Evolutionary conservation across 35 echinoderm and acorn worm genomes (phyloP).

Genomic region (Holothuria glaberrima): DNA sequence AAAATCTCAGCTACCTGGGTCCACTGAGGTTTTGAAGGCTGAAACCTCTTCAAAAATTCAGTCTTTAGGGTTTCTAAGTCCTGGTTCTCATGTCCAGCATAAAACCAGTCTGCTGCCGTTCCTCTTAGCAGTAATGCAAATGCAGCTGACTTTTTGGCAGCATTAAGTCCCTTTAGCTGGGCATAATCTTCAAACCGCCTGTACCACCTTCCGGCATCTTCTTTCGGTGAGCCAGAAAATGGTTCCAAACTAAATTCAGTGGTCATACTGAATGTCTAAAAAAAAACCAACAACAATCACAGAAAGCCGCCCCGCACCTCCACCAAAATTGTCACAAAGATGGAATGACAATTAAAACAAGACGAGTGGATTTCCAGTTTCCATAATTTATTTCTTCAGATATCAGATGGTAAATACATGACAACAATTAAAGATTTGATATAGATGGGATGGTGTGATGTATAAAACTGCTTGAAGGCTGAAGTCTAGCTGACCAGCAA

Average conservation of each 20-base stretch:
- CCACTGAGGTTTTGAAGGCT: too few relatives aligned
- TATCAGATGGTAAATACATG: not conserved
- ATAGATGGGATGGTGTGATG: not conserved
- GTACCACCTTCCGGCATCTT: not conserved
- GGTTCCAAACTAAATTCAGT: constrained; percentile 19
- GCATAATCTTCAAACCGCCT: not conserved
- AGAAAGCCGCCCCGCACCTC: not conserved
- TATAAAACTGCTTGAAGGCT: not conserved
- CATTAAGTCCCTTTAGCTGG: not conserved
- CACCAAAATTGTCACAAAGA: constrained; percentile 5
- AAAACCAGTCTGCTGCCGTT: constrained; percentile 13
- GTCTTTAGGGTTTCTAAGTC: too few relatives aligned
- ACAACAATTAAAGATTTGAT: not conserved
- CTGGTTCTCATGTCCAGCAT: constrained; percentile 4
- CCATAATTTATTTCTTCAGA: not conserved
- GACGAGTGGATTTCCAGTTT: not conserved
- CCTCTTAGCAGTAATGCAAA: constrained; percentile 6
- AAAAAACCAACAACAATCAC: not conserved
- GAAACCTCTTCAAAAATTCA: too few relatives aligned
- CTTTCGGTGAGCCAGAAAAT: constrained; percentile 11
- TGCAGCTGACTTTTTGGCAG: not conserved
- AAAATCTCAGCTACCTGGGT: too few relatives aligned
- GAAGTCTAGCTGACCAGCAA: not conserved
- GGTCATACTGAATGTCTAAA: not conserved
- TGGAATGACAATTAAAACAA: not conserved